A percentile compares a stretch with the other conserved stretches of the same genome.
phyloP scores from a whole-genome alignment of 2,888 invertebrate genomes.

The Lysandra bellargus region DNA sequence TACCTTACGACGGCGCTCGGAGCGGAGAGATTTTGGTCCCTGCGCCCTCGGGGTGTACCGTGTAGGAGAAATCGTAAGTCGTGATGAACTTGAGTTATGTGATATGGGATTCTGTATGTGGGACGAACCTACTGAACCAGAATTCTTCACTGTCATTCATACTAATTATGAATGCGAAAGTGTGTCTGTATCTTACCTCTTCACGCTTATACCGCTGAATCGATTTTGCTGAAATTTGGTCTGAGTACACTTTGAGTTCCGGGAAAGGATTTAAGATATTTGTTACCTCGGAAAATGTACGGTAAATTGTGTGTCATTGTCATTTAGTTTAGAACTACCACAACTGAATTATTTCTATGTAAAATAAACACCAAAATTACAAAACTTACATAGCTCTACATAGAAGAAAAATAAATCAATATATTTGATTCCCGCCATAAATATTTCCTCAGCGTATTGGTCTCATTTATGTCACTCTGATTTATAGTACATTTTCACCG shows the following conservation, averaged over 20 bases:
- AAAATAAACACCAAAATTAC: no score
- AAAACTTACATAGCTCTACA: background rate
- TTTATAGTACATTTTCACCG: background rate
- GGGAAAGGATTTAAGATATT: no score
- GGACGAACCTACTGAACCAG: background rate
- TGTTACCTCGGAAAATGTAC: no score
- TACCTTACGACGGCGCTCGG: conserved; percentile 2
- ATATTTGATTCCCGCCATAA: conserved; percentile 13
- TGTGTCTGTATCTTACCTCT: no score
- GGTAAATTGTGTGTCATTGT: no score
- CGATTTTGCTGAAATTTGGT: no score
- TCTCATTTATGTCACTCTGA: conserved; percentile 16
- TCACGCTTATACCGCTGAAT: no score
- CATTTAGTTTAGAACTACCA: no score
- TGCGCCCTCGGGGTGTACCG: background rate
- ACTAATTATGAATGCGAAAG: background rate
- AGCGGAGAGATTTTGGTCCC: conserved; percentile 14
- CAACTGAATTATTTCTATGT: no score
- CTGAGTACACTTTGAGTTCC: no score
- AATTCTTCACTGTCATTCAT: background rate
- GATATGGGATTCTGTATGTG: background rate
- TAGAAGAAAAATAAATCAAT: background rate
- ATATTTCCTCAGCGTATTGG: conserved; percentile 1
- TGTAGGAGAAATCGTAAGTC: background rate
- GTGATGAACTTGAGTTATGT: conserved; percentile 7